These are phyloP conservation scores for Gonioctena quinquepunctata DNA, from an alignment of 1,140 invertebrate species.

Conservation along the genomic window DNA sequence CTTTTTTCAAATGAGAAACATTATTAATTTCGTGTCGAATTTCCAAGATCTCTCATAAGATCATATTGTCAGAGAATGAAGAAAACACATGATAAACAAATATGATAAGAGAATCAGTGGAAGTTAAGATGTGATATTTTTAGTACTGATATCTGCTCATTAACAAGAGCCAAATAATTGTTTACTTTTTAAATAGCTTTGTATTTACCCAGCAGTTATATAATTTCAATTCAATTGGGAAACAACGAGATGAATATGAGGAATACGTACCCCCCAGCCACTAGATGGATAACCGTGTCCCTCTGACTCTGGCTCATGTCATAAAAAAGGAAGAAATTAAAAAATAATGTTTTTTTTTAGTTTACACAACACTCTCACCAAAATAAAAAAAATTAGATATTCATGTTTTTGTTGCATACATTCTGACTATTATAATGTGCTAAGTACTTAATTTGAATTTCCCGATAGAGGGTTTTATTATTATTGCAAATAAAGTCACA, in stretches of 20 bases:
- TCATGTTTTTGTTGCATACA: too few species aligned
- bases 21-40: too few species aligned
- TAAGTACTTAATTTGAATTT: too few species aligned
- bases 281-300: slow-evolving; percentile 83
- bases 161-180: neutral
- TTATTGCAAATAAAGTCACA: neutral
- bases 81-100: too few species aligned
- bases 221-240: neutral
- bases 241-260: neutral
- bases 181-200: neutral
- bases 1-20: too few species aligned
- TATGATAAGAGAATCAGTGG: too few species aligned
- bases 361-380: slow-evolving; percentile 3
- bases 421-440: too few species aligned
- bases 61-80: too few species aligned
- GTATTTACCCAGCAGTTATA: neutral
- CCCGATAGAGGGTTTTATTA: neutral
- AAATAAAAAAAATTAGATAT: too few species aligned
- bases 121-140: too few species aligned
- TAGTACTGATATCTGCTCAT: neutral
- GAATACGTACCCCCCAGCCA: slow-evolving; percentile 81
- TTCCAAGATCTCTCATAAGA: too few species aligned
- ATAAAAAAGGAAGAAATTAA: slow-evolving; percentile 14
- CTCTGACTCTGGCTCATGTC: slow-evolving; percentile 72
- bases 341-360: neutral